These are phyloP conservation scores for Micromesistius poutassou DNA, from an alignment of 2,797 vertebrate genomes.

Conservation along the genomic window DNA sequence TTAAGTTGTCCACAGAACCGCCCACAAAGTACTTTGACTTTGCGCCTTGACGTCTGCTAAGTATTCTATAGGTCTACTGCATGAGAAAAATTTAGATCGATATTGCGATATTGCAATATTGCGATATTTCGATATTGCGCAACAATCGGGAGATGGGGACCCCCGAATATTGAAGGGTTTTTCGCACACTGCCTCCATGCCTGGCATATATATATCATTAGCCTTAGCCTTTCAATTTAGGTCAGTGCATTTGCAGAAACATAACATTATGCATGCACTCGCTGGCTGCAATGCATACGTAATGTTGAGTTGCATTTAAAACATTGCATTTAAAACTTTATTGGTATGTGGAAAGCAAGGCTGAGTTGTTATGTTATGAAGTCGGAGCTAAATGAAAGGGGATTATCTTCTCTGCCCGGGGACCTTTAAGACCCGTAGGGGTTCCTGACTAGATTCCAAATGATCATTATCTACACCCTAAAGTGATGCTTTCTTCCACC, in stretches of 20 bases:
- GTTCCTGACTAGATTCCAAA: neutral
- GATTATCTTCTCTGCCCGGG: neutral
- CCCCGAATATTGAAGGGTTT: too few relatives aligned
- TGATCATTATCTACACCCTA: neutral
- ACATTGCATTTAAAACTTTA: too few relatives aligned
- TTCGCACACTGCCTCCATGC: too few relatives aligned
- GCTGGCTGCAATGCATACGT: neutral
- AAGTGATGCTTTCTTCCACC: constrained; percentile 15
- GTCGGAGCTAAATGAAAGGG: neutral
- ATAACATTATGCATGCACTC: neutral
- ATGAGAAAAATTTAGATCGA: too few relatives aligned
- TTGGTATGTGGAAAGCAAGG: neutral
- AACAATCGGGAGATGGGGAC: too few relatives aligned
- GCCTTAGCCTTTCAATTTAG: neutral
- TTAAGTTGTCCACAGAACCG: too few relatives aligned
- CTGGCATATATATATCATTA: neutral
- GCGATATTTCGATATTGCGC: too few relatives aligned
- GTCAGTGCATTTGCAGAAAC: neutral
- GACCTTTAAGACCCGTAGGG: neutral
- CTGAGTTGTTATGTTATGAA: neutral
- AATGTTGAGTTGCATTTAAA: neutral
- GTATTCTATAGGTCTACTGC: too few relatives aligned
- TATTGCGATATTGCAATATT: too few relatives aligned
- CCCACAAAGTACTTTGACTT: too few relatives aligned
- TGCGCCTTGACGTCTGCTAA: too few relatives aligned